Evolutionary conservation across 2,113 vertebrate genomes (phyloP).

Genomic region (Xiphias gladius): DNA sequence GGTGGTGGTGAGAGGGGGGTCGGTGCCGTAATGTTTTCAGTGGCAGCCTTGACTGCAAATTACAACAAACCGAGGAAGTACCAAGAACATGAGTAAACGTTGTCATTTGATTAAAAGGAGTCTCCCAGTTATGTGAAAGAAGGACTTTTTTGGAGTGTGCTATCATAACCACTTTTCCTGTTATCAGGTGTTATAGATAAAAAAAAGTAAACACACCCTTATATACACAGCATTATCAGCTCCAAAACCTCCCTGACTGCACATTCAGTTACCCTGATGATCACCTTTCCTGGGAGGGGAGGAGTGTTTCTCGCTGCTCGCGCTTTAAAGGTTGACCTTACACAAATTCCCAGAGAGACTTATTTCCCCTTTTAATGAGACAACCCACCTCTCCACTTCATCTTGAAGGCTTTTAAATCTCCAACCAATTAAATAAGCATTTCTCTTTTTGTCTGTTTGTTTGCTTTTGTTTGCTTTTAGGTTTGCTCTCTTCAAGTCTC

Average conservation of each 20-base stretch:
- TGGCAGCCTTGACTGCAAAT: slow-evolving; percentile 40
- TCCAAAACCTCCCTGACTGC: slow-evolving; percentile 10
- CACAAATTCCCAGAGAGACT: slow-evolving; percentile 35
- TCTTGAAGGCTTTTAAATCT: slow-evolving; percentile 65
- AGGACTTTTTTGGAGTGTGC: slow-evolving; percentile 9
- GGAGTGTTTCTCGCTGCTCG: neutral
- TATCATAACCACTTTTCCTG: slow-evolving; percentile 9
- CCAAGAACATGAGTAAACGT: slow-evolving; percentile 26
- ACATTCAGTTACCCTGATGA: slow-evolving; percentile 42
- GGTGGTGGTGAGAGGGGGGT: neutral
- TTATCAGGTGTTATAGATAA: slow-evolving; percentile 7
- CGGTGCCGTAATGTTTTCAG: slow-evolving; percentile 7
- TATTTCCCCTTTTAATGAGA: slow-evolving; percentile 57
- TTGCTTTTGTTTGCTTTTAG: neutral
- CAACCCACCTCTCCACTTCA: slow-evolving; percentile 2
- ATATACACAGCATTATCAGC: neutral
- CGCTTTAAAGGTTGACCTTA: slow-evolving; percentile 45
- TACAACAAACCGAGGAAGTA: neutral
- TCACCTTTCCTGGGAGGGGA: slow-evolving; percentile 1
- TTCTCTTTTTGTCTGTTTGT: slow-evolving; percentile 22
- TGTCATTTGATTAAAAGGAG: slow-evolving; percentile 25
- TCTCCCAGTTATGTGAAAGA: neutral
- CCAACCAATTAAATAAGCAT: slow-evolving; percentile 52
- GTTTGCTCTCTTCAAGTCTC: slow-evolving; percentile 17
- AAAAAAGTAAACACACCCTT: neutral